A percentile compares a stretch with the other conserved stretches of the same genome.
These are phyloP conservation scores for Salarias fasciatus DNA, from an alignment of 2,797 vertebrate genomes.

Conservation along the genomic window DNA sequence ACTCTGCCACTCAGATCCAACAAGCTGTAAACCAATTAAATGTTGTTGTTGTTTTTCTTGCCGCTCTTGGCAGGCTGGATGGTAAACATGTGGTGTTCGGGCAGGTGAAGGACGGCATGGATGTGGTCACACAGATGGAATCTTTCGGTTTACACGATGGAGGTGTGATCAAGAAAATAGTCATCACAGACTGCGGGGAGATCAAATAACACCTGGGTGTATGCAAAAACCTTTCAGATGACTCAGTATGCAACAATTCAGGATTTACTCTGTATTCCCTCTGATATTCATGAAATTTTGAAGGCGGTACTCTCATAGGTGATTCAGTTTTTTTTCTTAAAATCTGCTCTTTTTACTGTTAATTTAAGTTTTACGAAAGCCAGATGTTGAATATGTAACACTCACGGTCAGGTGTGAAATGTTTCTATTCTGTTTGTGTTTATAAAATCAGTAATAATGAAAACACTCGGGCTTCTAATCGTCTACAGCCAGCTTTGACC, in stretches of 20 bases:
- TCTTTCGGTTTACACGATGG: constrained; percentile 90
- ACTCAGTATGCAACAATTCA: constrained; percentile 12
- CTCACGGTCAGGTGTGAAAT: not conserved
- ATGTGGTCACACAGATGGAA: constrained; percentile 90
- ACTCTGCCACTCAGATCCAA: too few species aligned
- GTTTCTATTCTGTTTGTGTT: not conserved
- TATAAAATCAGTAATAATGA: not conserved
- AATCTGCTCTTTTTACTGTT: constrained; percentile 4
- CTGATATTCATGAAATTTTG: not conserved
- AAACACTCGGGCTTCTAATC: not conserved
- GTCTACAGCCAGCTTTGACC: not conserved
- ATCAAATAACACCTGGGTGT: constrained; percentile 75
- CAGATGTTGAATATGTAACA: not conserved
- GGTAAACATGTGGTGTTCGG: constrained; percentile 97
- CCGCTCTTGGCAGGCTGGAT: constrained; percentile 85
- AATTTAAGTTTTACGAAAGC: not conserved
- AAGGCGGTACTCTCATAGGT: not conserved
- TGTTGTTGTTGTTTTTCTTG: not conserved
- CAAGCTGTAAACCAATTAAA: too few species aligned
- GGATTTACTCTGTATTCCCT: constrained; percentile 2
- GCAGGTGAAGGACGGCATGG: constrained; percentile 92
- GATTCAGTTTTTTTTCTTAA: not conserved
- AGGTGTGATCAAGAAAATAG: constrained; percentile 90
- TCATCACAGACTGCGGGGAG: constrained; percentile 92
- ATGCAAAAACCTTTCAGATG: constrained; percentile 14